Percentiles rank a stretch among this genome's conserved stretches.
Conservation (phyloP, 2,888 invertebrate species). For the Mechanitis mazaeus region DNA sequence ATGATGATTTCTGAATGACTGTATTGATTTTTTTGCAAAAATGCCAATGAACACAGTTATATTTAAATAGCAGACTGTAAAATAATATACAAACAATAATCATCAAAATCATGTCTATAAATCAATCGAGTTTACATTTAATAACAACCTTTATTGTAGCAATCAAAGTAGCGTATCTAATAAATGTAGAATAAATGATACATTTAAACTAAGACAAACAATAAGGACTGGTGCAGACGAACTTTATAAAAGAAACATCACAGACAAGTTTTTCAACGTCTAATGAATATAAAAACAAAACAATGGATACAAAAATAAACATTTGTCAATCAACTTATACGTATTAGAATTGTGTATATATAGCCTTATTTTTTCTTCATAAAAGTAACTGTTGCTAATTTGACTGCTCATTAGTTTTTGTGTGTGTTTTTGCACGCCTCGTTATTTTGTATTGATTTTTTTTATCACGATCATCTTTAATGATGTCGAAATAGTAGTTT, state of each 20-base stretch:
- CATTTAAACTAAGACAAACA: background rate
- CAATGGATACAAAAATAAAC: background rate
- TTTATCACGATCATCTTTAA: slow-evolving; percentile 56
- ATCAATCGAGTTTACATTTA: background rate
- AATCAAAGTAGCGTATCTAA: background rate
- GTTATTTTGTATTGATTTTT: slow-evolving; percentile 44
- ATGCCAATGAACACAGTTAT: background rate
- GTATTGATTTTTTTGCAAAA: background rate
- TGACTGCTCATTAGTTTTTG: slow-evolving; percentile 35
- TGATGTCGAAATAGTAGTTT: slow-evolving; percentile 57
- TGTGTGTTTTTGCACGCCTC: slow-evolving; percentile 29
- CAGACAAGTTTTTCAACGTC: slow-evolving; percentile 1
- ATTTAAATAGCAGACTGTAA: background rate
- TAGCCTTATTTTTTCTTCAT: slow-evolving; percentile 6
- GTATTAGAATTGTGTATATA: slow-evolving; percentile 2
- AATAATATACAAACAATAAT: background rate
- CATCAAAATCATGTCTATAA: background rate
- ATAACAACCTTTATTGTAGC: slow-evolving; percentile 5
- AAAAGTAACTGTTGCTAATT: slow-evolving; percentile 54
- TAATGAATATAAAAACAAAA: slow-evolving; percentile 2
- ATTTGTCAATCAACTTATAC: background rate
- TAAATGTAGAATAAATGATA: slow-evolving; percentile 4
- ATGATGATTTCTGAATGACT: too few relatives aligned
- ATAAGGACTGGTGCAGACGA: background rate
- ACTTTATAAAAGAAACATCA: background rate